A percentile compares a stretch with the other conserved stretches of the same genome.
Evolutionary conservation across 2,888 invertebrate species (phyloP).

Genomic region (Drosophila peninsularis): DNA sequence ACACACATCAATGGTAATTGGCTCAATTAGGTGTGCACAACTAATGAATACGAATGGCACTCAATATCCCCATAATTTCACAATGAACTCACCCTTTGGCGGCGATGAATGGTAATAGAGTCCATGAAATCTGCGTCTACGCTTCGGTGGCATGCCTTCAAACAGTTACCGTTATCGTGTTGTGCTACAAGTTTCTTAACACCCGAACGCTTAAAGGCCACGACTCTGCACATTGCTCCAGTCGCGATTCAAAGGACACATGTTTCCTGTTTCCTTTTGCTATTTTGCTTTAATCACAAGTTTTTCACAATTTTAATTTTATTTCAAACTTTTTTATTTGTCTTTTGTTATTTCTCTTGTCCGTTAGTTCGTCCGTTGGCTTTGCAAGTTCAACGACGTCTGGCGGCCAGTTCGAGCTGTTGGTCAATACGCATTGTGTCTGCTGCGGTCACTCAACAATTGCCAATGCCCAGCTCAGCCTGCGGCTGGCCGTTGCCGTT

Average conservation of each 20-base stretch:
- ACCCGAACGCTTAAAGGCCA: constrained; percentile 45
- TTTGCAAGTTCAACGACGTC: constrained; percentile 68
- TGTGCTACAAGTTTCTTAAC: constrained; percentile 3
- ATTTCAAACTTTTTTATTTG: neutral
- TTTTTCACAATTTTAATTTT: neutral
- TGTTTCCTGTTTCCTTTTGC: constrained; percentile 6
- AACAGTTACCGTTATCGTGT: constrained; percentile 3
- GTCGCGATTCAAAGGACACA: constrained; percentile 53
- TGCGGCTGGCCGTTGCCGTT: constrained; percentile 9
- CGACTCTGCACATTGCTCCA: constrained; percentile 62
- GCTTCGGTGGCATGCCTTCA: constrained; percentile 83
- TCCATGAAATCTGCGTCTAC: constrained; percentile 83
- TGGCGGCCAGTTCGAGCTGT: constrained; percentile 35
- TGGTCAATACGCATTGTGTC: constrained; percentile 10
- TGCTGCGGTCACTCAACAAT: constrained; percentile 25
- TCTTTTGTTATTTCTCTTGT: neutral
- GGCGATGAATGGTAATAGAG: constrained; percentile 85
- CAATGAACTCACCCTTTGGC: constrained; percentile 83
- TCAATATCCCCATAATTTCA: constrained; percentile 28
- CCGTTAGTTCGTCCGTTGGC: constrained; percentile 44
- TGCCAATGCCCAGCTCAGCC: constrained; percentile 20
- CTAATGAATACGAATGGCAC: constrained; percentile 55
- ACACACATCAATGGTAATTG: constrained; percentile 59
- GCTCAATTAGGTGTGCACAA: constrained; percentile 61
- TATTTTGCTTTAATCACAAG: constrained; percentile 1